These are phyloP conservation scores for Hypocryptadius cinnamomeus DNA, from an alignment of 2,113 vertebrate species.

Conservation along the genomic window DNA sequence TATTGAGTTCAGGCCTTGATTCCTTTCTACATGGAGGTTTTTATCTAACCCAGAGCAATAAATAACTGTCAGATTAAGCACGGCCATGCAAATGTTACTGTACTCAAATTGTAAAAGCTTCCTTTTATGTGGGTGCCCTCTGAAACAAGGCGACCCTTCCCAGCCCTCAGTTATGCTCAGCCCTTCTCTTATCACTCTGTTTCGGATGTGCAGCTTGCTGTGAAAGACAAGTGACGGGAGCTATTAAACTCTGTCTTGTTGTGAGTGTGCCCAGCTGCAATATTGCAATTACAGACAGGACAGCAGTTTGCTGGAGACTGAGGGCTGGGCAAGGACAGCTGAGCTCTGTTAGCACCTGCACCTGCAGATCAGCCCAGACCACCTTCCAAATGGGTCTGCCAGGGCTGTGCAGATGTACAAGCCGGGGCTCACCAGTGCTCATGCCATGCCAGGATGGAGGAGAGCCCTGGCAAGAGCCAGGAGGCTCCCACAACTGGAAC, in stretches of 20 bases:
- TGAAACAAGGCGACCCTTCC: slow-evolving; percentile 45
- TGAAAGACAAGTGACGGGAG: slow-evolving; percentile 48
- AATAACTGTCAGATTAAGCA: slow-evolving; percentile 66
- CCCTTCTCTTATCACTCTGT: slow-evolving; percentile 31
- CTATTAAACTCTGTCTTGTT: slow-evolving; percentile 34
- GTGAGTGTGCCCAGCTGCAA: neutral
- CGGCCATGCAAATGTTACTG: slow-evolving; percentile 62
- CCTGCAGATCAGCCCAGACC: neutral
- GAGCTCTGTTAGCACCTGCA: neutral
- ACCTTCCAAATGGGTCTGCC: neutral
- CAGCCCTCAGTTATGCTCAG: neutral
- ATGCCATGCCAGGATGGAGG: neutral
- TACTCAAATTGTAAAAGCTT: slow-evolving; percentile 49
- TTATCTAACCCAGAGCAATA: slow-evolving; percentile 51
- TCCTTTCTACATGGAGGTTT: slow-evolving; percentile 43
- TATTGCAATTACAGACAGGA: neutral
- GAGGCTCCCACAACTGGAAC: neutral
- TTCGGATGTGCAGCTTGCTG: slow-evolving; percentile 48
- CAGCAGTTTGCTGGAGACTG: neutral
- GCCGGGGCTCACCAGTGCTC: accelerated
- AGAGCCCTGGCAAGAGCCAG: neutral
- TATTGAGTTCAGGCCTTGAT: neutral
- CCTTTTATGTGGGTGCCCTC: slow-evolving; percentile 46
- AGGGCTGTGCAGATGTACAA: neutral
- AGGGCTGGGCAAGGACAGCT: neutral